phyloP scores from a whole-genome alignment of 2,113 vertebrate genomes.

The Vidua chalybeata region DNA sequence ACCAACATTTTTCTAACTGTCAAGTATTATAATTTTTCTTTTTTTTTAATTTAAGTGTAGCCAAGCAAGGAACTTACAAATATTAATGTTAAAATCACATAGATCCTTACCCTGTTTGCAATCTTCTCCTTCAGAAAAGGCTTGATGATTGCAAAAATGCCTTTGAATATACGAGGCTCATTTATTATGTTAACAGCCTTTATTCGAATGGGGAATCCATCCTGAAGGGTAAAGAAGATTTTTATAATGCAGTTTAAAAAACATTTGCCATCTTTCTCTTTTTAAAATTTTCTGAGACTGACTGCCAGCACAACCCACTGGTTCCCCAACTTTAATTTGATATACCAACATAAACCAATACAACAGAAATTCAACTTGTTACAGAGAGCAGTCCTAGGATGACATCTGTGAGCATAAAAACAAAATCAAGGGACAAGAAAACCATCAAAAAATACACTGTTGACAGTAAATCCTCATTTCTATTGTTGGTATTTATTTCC shows the following conservation, averaged over 20 bases:
- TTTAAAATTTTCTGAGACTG: not conserved
- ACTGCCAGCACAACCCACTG: not conserved
- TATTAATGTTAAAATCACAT: not conserved
- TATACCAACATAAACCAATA: not conserved
- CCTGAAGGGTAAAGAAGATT: conserved; percentile 72
- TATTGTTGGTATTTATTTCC: not conserved
- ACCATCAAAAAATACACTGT: not conserved
- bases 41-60: not conserved
- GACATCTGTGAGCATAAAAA: not conserved
- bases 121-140: conserved; percentile 99
- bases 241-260: conserved; percentile 18
- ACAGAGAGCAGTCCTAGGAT: not conserved
- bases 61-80: not conserved
- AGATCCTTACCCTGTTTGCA: conserved; percentile 89
- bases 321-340: not conserved
- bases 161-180: conserved; percentile 97
- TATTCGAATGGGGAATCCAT: conserved; percentile 97
- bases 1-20: not conserved
- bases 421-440: not conserved
- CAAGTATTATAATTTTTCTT: not conserved
- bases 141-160: conserved; percentile 98
- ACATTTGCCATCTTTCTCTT: not conserved
- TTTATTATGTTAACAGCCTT: conserved; percentile 98
- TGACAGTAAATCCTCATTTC: not conserved
- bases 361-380: not conserved